These are phyloP conservation scores for Larimichthys polyactis DNA, from an alignment of 2,113 vertebrate genomes.

Conservation along the genomic window DNA sequence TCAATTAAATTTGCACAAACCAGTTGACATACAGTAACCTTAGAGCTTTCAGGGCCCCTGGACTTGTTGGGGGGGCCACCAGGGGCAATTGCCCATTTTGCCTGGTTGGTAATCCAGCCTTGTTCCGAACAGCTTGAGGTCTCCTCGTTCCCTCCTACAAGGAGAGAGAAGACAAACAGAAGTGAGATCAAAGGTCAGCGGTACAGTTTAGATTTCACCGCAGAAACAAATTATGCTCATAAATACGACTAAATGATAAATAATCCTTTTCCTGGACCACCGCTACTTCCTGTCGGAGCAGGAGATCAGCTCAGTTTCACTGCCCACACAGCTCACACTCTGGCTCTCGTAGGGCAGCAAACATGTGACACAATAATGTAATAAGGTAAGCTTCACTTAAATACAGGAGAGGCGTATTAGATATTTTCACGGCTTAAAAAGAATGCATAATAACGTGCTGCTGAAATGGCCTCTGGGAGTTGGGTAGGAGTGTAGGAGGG, in stretches of 20 bases:
- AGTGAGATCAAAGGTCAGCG: conserved; percentile 59
- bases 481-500: conserved; percentile 63
- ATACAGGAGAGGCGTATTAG: conserved; percentile 68
- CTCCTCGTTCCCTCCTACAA: background rate
- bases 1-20: conserved; percentile 72
- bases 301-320: conserved; percentile 41
- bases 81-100: conserved; percentile 19
- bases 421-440: conserved; percentile 73
- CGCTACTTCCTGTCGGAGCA: conserved; percentile 52
- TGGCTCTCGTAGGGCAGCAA: conserved; percentile 60
- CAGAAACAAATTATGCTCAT: conserved; percentile 64
- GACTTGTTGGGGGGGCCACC: conserved; percentile 1
- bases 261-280: conserved; percentile 65
- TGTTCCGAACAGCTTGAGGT: conserved; percentile 10
- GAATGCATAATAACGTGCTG: conserved; percentile 60
- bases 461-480: conserved; percentile 70
- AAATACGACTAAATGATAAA: conserved; percentile 67
- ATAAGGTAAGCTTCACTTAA: conserved; percentile 76
- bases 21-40: conserved; percentile 61
- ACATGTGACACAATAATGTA: conserved; percentile 72
- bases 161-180: conserved; percentile 47
- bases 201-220: conserved; percentile 52
- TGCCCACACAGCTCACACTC: conserved; percentile 73
- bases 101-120: conserved; percentile 31
- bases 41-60: conserved; percentile 13